phyloP scores from a whole-genome alignment of 2,113 vertebrate species.

The Myiagra hebetior region DNA sequence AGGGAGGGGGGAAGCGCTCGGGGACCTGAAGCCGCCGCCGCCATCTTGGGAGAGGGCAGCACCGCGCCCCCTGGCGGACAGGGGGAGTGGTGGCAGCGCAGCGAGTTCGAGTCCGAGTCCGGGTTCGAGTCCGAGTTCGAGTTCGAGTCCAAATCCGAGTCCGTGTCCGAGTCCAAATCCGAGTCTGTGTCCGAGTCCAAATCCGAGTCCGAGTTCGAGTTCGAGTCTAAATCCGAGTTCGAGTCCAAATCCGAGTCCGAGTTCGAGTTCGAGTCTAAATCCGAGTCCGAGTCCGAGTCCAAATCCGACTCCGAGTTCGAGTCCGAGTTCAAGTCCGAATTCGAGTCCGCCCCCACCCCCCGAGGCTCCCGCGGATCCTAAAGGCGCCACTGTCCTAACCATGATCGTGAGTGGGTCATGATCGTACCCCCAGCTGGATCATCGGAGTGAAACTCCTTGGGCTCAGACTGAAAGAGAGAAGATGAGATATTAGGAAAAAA shows the following conservation, averaged over 20 bases:
- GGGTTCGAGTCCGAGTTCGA: too few relatives aligned
- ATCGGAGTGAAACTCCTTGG: neutral
- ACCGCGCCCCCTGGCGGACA: neutral
- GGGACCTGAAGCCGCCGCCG: conserved; percentile 43
- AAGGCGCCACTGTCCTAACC: rapidly evolving
- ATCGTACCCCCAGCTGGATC: neutral
- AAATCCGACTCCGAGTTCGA: too few relatives aligned
- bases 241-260: too few relatives aligned
- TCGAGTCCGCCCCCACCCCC: neutral
- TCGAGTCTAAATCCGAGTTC: too few relatives aligned
- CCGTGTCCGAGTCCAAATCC: too few relatives aligned
- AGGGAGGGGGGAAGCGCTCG: conserved; percentile 66
- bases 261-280: neutral
- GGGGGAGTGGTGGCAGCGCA: neutral
- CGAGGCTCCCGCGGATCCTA: neutral
- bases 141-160: neutral
- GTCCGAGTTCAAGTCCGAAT: neutral
- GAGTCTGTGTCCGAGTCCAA: too few relatives aligned
- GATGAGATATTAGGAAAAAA: neutral
- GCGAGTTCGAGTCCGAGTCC: neutral
- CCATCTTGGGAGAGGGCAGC: conserved; percentile 68
- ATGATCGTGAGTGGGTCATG: rapidly evolving
- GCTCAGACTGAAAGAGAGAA: neutral
- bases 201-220: neutral
- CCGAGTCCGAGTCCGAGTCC: too few relatives aligned